Evolutionary conservation across 2,888 invertebrate species (phyloP).

Genomic region (Leucoptera coffeella): DNA sequence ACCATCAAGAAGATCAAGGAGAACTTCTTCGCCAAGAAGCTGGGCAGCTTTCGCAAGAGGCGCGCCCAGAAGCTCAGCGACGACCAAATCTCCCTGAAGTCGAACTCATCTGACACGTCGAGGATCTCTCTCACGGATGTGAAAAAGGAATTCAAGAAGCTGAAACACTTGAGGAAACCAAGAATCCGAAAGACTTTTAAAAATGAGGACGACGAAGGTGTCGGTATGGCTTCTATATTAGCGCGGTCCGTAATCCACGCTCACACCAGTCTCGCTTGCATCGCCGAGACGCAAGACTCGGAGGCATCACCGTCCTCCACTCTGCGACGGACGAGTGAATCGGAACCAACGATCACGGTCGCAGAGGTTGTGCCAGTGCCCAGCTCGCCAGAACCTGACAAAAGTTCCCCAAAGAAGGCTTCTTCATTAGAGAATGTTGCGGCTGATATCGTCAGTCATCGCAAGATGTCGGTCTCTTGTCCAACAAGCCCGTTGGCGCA

Average conservation of each 20-base stretch:
- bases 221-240: conserved; percentile 60
- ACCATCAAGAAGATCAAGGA: conserved; percentile 59
- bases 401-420: too few relatives aligned
- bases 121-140: conserved; percentile 33
- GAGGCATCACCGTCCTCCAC: conserved; percentile 34
- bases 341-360: conserved; percentile 22
- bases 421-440: conserved; percentile 28
- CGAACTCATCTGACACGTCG: conserved; percentile 42
- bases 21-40: conserved; percentile 56
- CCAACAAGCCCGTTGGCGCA: conserved; percentile 30
- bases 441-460: conserved; percentile 10
- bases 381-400: too few relatives aligned
- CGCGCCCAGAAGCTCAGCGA: conserved; percentile 14
- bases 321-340: conserved; percentile 30
- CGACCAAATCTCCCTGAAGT: conserved; percentile 46
- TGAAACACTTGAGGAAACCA: conserved; percentile 32
- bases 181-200: conserved; percentile 13
- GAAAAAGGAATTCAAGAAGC: conserved; percentile 32
- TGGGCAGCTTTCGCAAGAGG: conserved; percentile 53
- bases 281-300: conserved; percentile 49
- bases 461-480: conserved; percentile 38
- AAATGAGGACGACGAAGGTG: conserved; percentile 35
- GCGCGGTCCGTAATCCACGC: conserved; percentile 59
- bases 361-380: conserved; percentile 18
- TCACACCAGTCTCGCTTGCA: conserved; percentile 52